Conservation (phyloP, 2,113 vertebrate species). For the Equus przewalskii region DNA sequence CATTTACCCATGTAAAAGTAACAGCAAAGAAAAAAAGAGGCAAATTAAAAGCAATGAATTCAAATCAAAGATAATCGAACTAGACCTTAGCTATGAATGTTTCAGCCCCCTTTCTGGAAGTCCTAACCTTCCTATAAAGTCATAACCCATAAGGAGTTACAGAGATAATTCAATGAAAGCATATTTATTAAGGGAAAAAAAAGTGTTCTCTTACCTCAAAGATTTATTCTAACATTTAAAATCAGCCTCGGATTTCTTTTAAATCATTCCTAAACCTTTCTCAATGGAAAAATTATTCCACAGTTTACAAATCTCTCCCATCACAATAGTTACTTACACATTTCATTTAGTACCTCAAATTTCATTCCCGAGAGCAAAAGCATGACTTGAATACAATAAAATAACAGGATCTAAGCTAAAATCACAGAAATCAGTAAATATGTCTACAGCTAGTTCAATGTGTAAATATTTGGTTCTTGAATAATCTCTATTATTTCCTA, state of each 20-base stretch:
- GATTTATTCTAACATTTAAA: conserved; percentile 79
- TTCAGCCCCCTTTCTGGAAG: conserved; percentile 22
- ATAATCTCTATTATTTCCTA: conserved; percentile 81
- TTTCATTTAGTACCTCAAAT: conserved; percentile 79
- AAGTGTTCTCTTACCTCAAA: conserved; percentile 69
- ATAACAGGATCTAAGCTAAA: conserved; percentile 73
- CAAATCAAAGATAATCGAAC: conserved; percentile 64
- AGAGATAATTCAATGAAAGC: conserved; percentile 77
- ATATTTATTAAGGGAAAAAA: conserved; percentile 69
- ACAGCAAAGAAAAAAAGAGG: neutral
- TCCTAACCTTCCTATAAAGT: conserved; percentile 38
- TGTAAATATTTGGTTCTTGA: conserved; percentile 83
- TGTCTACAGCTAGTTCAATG: conserved; percentile 83
- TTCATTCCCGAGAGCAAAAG: conserved; percentile 77
- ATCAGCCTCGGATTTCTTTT: conserved; percentile 77
- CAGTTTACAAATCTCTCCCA: conserved; percentile 81
- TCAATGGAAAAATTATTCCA: conserved; percentile 79
- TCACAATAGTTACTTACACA: conserved; percentile 82
- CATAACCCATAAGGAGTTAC: conserved; percentile 25
- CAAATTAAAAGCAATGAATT: conserved; percentile 48
- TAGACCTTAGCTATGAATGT: conserved; percentile 30
- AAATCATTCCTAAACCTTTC: conserved; percentile 74
- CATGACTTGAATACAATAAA: conserved; percentile 78
- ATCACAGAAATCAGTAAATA: conserved; percentile 84
- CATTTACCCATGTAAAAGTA: conserved; percentile 15